These are phyloP conservation scores for Phoebastria nigripes DNA, from an alignment of 2,797 vertebrate genomes.

Conservation along the genomic window DNA sequence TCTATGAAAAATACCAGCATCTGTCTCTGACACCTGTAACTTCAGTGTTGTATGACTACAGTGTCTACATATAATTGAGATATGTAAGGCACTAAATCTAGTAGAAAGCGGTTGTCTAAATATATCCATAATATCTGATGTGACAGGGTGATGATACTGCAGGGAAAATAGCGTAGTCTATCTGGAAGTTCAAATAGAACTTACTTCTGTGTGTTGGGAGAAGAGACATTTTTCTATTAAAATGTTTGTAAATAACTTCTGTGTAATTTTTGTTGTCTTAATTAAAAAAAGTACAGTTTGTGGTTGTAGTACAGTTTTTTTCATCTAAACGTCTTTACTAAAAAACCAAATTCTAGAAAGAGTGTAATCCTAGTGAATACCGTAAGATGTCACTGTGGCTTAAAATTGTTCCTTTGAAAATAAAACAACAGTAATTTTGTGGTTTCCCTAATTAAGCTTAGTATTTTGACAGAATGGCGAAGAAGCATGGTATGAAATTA, in stretches of 20 bases:
- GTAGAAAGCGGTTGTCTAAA: not conserved
- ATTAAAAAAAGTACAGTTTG: not conserved
- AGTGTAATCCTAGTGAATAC: conserved; percentile 19
- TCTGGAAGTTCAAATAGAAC: not conserved
- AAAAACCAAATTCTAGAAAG: not conserved
- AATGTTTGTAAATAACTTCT: not conserved
- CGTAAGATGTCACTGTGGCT: conserved; percentile 55
- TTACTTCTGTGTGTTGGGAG: not conserved
- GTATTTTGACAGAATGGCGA: conserved; percentile 86
- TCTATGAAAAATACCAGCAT: not conserved
- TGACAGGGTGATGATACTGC: not conserved
- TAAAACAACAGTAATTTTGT: not conserved
- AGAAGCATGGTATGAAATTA: conserved; percentile 92
- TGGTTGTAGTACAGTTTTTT: not conserved
- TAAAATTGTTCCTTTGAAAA: not conserved
- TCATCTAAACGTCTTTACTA: not conserved
- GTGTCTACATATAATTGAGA: not conserved
- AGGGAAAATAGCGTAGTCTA: not conserved
- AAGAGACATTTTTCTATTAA: not conserved
- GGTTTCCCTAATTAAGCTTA: not conserved
- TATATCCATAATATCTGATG: not conserved
- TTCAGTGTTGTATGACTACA: not conserved
- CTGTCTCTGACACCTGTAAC: not conserved
- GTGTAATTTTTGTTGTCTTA: not conserved
- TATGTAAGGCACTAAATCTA: not conserved